Evolutionary conservation across 1,140 invertebrate genomes (phyloP), one percentile per base, ranked within the genome.

Genomic region (Harlomillsia oculata): DNA sequence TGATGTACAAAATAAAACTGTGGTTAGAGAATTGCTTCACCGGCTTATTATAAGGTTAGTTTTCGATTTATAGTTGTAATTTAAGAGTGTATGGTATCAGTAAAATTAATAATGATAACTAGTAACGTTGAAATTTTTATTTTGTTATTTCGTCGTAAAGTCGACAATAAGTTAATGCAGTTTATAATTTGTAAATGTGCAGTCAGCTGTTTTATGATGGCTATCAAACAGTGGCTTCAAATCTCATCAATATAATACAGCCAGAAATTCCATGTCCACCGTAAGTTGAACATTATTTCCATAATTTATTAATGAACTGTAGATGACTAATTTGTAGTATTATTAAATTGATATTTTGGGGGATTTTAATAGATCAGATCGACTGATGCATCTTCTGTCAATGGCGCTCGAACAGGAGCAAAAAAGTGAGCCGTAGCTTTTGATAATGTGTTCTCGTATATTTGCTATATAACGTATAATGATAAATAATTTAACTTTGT

Each of bases 161-260:
- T 6, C 28, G 9, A 36, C 13, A n/a, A 8, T 5, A 21, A 28
- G 8, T 26, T 25, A 50, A 11, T 56, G 36, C 14, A 21, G 20
- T 16, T 23, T 46, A 54, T 39, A 43, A 6, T 48, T 45, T 34
- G 21, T 32, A 34, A n/a, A 37, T 57, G 72, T 72, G 44, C 71
- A 97, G 93, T 67, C 89, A 92, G 71, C 70, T 92, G 13, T 87
- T 85, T 69, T 90, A 91, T 66, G 95, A 98, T 81, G 94, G 94
- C 5, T 83, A 95, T 72, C 87, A 94, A 71, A 80, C 83, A 23
- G 72, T 97, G 28, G 94, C 93, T 0, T 37, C 53, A 2, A 49
- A 52, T 16, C 29, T 65, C 53, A 82, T 89, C 0, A 85, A 81
- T 49, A 72, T 97, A 36, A 81, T 87, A 2, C 87, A 93, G 70